Percentiles rank a stretch among this genome's conserved stretches.
Conservation (phyloP, 2,113 vertebrate genomes). For the Semnornis frantzii region DNA sequence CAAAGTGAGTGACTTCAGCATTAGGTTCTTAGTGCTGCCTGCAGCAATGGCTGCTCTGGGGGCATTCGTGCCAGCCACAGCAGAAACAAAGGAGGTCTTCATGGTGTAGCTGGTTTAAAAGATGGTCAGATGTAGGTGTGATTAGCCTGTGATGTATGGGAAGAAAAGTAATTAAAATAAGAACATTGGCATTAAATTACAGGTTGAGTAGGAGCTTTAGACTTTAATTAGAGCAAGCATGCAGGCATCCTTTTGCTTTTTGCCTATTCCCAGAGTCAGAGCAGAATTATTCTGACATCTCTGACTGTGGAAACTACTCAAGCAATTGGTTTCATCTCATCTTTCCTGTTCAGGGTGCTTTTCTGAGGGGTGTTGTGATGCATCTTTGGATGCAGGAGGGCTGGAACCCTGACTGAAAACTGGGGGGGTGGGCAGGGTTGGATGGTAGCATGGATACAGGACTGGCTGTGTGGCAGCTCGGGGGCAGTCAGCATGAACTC, state of each 20-base stretch:
- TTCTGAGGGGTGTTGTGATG: conserved; percentile 59
- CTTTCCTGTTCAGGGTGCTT: conserved; percentile 29
- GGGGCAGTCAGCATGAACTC: background rate
- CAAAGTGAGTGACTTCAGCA: background rate
- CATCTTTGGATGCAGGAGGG: conserved; percentile 46
- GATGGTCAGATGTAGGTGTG: background rate
- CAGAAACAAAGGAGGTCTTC: background rate
- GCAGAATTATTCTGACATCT: conserved; percentile 57
- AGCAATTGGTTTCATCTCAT: conserved; percentile 72
- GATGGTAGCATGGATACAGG: background rate
- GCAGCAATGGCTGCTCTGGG: background rate
- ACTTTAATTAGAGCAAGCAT: conserved; percentile 55
- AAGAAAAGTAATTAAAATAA: background rate
- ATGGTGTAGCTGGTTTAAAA: background rate
- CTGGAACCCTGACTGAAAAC: conserved; percentile 64
- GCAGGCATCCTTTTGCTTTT: conserved; percentile 31
- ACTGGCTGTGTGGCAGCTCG: background rate
- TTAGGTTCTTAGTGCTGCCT: background rate
- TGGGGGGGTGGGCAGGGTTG: conserved; percentile 11
- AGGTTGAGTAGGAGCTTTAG: background rate
- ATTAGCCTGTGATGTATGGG: background rate
- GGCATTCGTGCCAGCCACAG: background rate
- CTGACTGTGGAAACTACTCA: conserved; percentile 59
- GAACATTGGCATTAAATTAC: background rate
- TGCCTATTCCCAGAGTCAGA: background rate